These are phyloP conservation scores for Drosophila maculinotata DNA, from an alignment of 2,888 invertebrate genomes.

Conservation along the genomic window DNA sequence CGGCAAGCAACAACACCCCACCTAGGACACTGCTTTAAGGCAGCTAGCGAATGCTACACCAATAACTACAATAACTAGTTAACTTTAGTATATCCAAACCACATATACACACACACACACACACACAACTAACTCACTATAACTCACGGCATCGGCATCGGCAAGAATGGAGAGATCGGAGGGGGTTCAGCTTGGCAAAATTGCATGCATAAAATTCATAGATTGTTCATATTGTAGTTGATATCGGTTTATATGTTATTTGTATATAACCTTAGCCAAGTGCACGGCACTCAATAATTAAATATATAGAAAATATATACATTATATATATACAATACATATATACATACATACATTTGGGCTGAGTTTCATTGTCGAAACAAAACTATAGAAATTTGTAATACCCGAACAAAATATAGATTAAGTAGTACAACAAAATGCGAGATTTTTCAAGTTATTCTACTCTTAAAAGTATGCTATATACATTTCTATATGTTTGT, in stretches of 20 bases:
- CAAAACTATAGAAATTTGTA: constrained; percentile 10
- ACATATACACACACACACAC: constrained; percentile 13
- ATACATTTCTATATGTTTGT: neutral
- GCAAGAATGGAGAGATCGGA: constrained; percentile 25
- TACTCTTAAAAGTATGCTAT: constrained; percentile 13
- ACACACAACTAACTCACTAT: constrained; percentile 15
- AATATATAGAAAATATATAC: constrained; percentile 10
- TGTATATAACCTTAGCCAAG: constrained; percentile 40
- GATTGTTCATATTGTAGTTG: constrained; percentile 15
- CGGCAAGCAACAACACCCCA: constrained; percentile 75
- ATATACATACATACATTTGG: neutral
- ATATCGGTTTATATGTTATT: constrained; percentile 50
- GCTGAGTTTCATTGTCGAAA: constrained; percentile 12
- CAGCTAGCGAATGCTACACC: constrained; percentile 72
- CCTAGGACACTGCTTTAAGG: constrained; percentile 77
- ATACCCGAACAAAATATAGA: constrained; percentile 9
- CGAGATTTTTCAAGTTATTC: too few species aligned
- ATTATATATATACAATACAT: constrained; percentile 1
- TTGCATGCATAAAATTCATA: constrained; percentile 34
- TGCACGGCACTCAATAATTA: constrained; percentile 43
- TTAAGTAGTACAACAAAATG: too few species aligned
- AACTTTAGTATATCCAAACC: constrained; percentile 37
- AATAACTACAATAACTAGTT: constrained; percentile 61
- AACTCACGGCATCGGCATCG: constrained; percentile 41
- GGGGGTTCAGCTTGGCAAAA: constrained; percentile 49